Evolutionary conservation across 2,113 vertebrate species (phyloP).

Genomic region (Carlito syrichta): DNA sequence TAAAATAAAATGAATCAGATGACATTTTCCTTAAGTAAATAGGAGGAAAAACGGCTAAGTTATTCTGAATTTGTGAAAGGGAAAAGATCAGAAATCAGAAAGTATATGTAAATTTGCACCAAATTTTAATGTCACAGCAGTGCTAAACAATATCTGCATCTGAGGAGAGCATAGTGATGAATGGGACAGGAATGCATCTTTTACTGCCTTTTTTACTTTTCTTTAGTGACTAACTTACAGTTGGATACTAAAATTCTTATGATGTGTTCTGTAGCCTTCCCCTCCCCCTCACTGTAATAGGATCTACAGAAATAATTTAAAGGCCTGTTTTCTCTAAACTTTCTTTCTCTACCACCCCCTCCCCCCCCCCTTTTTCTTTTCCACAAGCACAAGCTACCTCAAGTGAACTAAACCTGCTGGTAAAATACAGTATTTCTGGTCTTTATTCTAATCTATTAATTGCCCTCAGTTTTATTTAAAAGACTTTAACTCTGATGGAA

Average conservation of each 20-base stretch:
- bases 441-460: slow-evolving; percentile 90
- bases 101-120: slow-evolving; percentile 27
- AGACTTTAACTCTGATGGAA: slow-evolving; percentile 59
- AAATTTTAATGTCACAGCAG: neutral
- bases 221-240: slow-evolving; percentile 69
- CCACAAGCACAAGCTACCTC: slow-evolving; percentile 82
- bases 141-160: slow-evolving; percentile 51
- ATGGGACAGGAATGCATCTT: slow-evolving; percentile 78
- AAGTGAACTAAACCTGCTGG: slow-evolving; percentile 89
- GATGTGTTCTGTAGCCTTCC: slow-evolving; percentile 87
- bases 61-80: neutral
- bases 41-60: neutral
- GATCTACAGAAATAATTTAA: slow-evolving; percentile 93
- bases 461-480: slow-evolving; percentile 67
- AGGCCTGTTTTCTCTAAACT: slow-evolving; percentile 85
- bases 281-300: slow-evolving; percentile 81
- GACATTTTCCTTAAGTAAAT: neutral
- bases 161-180: slow-evolving; percentile 74
- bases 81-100: neutral
- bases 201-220: slow-evolving; percentile 77
- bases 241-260: slow-evolving; percentile 86
- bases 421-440: slow-evolving; percentile 92
- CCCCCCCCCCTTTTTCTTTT: slow-evolving; percentile 79
- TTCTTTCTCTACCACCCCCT: slow-evolving; percentile 32
- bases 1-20: neutral